Evolutionary conservation across 1,140 invertebrate species (phyloP), one percentile per base, ranked within the genome.

Genomic region (Triops cancriformis): DNA sequence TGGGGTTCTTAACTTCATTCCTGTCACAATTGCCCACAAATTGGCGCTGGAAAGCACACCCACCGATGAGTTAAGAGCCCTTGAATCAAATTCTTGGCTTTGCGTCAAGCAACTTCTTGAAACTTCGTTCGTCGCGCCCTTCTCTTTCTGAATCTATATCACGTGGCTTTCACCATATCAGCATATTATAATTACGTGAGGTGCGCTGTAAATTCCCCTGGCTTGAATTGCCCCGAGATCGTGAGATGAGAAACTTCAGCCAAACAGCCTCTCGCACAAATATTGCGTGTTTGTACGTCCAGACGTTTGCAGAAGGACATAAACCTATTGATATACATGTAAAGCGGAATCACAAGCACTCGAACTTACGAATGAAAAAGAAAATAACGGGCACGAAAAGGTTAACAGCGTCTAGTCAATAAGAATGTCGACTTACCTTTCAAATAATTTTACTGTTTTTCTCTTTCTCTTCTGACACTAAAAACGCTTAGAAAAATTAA

Each of bases 131-230:
- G 3, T 5, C 51, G 14, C 14, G 9, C 14, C 10, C 51, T 64
- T 64, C 51, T 64, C 51, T 64, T 64, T 64, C 51, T n/a, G 23
- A 23, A 45, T 45, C 51, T n/a, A 64, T 64, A 64, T 64, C 51
- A 64, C 14, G 51, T 64, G 51, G 51, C 23, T 64, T 64, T 23
- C 51, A 64, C 23, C 51, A 64, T 64, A 64, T 64, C 51, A 64
- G 51, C 51, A 64, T 64, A 23, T 23, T 64, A 14, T 64, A 18
- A 64, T 64, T 64, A 64, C 6, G 14, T 64, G 51, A n/a, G 51
- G 51, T 64, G 51, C 51, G 51, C 51, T 64, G 51, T 64, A 10
- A 5, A 18, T 23, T 64, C 23, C 51, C 51, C 23, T 64, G 51
- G 51, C 51, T 64, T 64, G 51, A n/a, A 18, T 64, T 23, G 9